Conservation (phyloP, 2,888 invertebrate genomes). For the Hyposoter didymator region DNA sequence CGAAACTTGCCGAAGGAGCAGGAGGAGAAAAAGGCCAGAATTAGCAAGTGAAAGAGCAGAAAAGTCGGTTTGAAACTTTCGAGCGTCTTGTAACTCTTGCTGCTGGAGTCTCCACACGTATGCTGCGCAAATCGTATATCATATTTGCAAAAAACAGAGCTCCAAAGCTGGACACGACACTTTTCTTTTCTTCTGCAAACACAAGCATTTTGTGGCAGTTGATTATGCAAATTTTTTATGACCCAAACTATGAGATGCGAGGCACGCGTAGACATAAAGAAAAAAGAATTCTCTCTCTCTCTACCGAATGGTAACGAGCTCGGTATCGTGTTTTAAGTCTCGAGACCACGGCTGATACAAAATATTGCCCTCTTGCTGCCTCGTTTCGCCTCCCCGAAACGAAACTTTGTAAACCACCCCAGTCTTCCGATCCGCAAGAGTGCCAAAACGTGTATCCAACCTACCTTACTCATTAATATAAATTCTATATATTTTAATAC, state of each 20-base stretch:
- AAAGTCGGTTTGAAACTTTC: slow-evolving; percentile 50
- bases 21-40: not conserved
- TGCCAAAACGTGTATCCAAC: slow-evolving; percentile 3
- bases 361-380: slow-evolving; percentile 7
- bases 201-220: slow-evolving; percentile 40
- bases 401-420: slow-evolving; percentile 49
- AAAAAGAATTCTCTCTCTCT: slow-evolving; percentile 7
- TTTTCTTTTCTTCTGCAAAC: slow-evolving; percentile 21
- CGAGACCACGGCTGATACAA: not conserved
- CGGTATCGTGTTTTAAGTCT: slow-evolving; percentile 13
- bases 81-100: slow-evolving; percentile 9
- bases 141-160: slow-evolving; percentile 1
- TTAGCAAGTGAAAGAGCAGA: slow-evolving; percentile 5
- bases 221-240: slow-evolving; percentile 57
- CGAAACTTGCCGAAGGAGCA: slow-evolving; percentile 23
- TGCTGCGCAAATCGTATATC: not conserved
- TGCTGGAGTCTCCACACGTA: not conserved
- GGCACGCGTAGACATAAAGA: not conserved
- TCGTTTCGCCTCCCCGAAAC: slow-evolving; percentile 1
- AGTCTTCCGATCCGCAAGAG: slow-evolving; percentile 21
- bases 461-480: not conserved
- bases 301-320: slow-evolving; percentile 36
- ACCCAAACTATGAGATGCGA: slow-evolving; percentile 33
- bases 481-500: not conserved
- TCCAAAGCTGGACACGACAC: slow-evolving; percentile 30